Percentiles rank a stretch among this genome's conserved stretches.
phyloP scores from a whole-genome alignment of 2,113 vertebrate genomes.

The Tyto alba region DNA sequence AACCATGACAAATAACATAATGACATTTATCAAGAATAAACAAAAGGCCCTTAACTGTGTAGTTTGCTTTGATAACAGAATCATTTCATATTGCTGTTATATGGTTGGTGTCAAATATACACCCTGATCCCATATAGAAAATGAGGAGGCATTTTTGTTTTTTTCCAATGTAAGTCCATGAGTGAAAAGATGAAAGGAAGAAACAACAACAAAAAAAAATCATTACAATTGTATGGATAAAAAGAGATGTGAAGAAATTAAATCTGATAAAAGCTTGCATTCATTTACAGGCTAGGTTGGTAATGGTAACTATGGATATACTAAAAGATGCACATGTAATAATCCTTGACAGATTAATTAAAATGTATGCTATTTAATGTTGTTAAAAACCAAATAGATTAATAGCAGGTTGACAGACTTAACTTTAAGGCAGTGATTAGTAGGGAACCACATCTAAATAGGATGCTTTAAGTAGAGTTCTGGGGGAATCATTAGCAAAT shows the following conservation, averaged over 20 bases:
- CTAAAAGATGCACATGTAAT: neutral
- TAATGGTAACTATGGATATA: neutral
- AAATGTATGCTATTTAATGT: neutral
- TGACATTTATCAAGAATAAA: neutral
- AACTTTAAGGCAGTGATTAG: neutral
- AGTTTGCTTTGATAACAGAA: neutral
- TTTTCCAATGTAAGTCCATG: neutral
- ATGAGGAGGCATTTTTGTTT: accelerated
- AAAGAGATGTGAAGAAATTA: neutral
- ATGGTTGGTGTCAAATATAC: neutral
- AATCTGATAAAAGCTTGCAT: neutral
- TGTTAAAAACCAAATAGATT: neutral
- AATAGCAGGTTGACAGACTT: neutral
- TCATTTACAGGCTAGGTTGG: neutral
- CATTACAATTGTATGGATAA: neutral
- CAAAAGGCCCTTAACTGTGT: neutral
- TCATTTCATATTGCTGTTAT: neutral
- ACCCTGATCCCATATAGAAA: neutral
- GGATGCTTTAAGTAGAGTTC: neutral
- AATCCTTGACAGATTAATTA: neutral
- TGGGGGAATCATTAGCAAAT: neutral
- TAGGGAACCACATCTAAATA: neutral
- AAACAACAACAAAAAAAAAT: neutral
- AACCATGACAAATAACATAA: too few relatives aligned
- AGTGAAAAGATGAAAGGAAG: neutral